Base-by-base conservation (phyloP, 2,113 vertebrate genomes). In the Scytalopus superciliaris region DNA sequence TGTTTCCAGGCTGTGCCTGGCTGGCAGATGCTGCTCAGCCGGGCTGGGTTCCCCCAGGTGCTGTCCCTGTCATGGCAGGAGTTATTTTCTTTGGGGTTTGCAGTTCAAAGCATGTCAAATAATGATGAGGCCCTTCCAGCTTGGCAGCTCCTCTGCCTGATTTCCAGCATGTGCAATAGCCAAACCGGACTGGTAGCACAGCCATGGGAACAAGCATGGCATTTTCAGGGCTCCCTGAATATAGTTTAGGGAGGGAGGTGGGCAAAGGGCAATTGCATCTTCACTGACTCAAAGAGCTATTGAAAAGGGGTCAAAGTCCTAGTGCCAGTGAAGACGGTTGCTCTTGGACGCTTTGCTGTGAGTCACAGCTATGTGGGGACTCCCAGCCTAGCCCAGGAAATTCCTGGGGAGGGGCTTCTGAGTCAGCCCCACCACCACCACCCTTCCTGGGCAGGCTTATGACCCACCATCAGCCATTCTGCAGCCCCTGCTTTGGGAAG, bases 71-170 rank as follows among this genome's bases (percentile, higher is more conserved):
- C 87, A 89, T 1, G 3, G 42, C 56, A 87, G 59, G 49, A 92
- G 88, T 83, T 88, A 77, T 59, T 92, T 91, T 96, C 69, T 84
- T 87, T 94, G 74, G 66, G 74, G 66, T 87, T 94, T 94, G 73
- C 35, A 96, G 90, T 97, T 96, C 96, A 96, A 96, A 96, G 92
- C 6, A 1, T 1, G 2, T 64, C 22, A 68, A 94, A 68, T 93
- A 94, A 94, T 75, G 81, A 94, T 0, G 1, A 52, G 27, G 87
- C 87, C 39, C 25, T 87, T 88, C 79, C 79, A 94, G 92, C 90
- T 88, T 39, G 3, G 52, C 24, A 4, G 84, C 84, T 94, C 64
- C 56, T 84, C 74, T 3, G 0, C 81, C 81, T 78, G 53, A 69
- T 37, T 91, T 50, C 60, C 55, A 84, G 84, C 25, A 74, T 1